phyloP scores from a whole-genome alignment of 2,113 vertebrate genomes.

The Nothobranchius kuhntae region DNA sequence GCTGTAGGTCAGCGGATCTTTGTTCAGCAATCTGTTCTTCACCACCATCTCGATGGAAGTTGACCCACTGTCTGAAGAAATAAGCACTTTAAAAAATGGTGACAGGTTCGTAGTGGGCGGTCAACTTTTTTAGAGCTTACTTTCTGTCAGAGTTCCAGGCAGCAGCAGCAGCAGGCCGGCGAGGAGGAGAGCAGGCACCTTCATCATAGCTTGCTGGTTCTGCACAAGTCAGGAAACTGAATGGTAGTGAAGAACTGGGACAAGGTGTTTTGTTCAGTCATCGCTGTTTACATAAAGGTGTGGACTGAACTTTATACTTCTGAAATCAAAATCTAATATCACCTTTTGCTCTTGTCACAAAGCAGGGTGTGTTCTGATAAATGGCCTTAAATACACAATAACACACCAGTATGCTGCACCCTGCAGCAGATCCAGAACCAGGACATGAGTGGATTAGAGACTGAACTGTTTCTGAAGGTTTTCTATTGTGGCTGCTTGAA shows the following conservation, averaged over 20 bases:
- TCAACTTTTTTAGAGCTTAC: slow-evolving; percentile 18
- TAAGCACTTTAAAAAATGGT: too few species aligned
- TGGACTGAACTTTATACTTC: neutral
- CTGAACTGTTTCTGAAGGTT: too few species aligned
- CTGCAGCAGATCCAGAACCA: too few species aligned
- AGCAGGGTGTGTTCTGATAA: neutral
- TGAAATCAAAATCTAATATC: slow-evolving; percentile 15
- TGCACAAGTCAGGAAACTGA: too few species aligned
- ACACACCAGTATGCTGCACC: too few species aligned
- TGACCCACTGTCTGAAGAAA: neutral
- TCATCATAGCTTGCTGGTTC: neutral
- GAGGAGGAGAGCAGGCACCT: slow-evolving; percentile 10
- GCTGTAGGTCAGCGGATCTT: slow-evolving; percentile 10
- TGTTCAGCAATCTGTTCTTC: slow-evolving; percentile 12
- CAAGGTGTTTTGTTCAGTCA: slow-evolving; percentile 29
- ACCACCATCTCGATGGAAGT: slow-evolving; percentile 35
- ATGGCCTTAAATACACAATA: neutral
- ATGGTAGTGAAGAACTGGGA: neutral
- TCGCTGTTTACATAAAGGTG: slow-evolving; percentile 15
- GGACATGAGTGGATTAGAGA: too few species aligned
- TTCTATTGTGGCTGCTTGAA: too few species aligned
- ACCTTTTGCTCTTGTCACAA: slow-evolving; percentile 3
- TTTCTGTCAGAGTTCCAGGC: slow-evolving; percentile 12
- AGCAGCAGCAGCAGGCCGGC: slow-evolving; percentile 47
- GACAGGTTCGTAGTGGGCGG: too few species aligned